These are phyloP conservation scores for Lasioglossum albipes DNA, from an alignment of 1,140 invertebrate genomes.

Conservation along the genomic window DNA sequence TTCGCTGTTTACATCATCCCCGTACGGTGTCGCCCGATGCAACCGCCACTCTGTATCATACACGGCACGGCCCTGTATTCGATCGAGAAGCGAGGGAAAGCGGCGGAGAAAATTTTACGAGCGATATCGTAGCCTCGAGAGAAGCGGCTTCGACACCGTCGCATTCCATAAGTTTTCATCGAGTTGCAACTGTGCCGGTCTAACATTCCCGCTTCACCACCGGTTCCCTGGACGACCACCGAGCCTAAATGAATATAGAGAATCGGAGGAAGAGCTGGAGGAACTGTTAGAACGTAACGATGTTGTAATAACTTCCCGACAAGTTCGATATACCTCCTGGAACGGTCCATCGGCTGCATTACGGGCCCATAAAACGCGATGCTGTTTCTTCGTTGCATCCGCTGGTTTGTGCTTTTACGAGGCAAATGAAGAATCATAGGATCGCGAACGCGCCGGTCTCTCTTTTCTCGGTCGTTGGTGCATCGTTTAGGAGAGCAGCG, in stretches of 20 bases:
- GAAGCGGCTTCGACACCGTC: background rate
- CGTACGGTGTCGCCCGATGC: no score
- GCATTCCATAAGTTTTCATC: background rate
- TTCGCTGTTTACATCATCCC: no score
- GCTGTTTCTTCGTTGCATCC: conserved; percentile 59
- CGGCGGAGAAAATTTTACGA: background rate
- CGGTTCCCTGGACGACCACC: no score
- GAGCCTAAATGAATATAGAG: background rate
- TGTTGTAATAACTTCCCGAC: conserved; percentile 74
- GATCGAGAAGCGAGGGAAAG: background rate
- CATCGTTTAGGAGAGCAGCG: conserved; percentile 15
- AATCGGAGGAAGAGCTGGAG: conserved; percentile 7
- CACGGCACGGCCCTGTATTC: no score
- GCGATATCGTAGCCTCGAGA: background rate
- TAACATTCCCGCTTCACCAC: background rate
- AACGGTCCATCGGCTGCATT: conserved; percentile 72
- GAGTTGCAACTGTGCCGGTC: background rate
- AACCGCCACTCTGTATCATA: no score
- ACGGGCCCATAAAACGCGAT: conserved; percentile 68
- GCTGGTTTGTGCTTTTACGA: conserved; percentile 65
- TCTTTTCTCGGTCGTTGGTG: conserved; percentile 31
- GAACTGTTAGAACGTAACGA: conserved; percentile 61
- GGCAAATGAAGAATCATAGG: conserved; percentile 68
- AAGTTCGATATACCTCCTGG: conserved; percentile 60
- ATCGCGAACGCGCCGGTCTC: conserved; percentile 9